These are phyloP conservation scores for Pheosia gnoma DNA, from an alignment of 2,888 invertebrate species.

Conservation along the genomic window DNA sequence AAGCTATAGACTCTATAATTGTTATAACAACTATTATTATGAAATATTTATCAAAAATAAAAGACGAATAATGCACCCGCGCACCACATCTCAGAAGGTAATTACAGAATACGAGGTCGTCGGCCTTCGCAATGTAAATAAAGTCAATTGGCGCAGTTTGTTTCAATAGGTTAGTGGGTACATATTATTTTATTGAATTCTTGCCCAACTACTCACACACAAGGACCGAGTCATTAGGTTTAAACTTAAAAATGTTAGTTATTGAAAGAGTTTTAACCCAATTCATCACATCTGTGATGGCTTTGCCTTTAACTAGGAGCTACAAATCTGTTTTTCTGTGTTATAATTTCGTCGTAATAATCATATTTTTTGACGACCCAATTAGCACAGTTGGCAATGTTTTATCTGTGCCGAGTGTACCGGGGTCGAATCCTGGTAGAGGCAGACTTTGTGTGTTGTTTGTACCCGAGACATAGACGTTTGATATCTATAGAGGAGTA, in stretches of 20 bases:
- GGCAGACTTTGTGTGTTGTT: too few relatives aligned
- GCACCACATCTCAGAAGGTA: conserved; percentile 15
- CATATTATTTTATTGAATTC: conserved; percentile 28
- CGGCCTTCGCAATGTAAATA: conserved; percentile 29
- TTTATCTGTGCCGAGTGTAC: too few relatives aligned
- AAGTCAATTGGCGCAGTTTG: conserved; percentile 29
- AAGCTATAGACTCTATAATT: too few relatives aligned
- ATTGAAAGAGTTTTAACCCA: not conserved
- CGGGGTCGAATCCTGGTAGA: too few relatives aligned
- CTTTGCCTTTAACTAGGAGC: not conserved
- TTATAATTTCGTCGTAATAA: too few relatives aligned
- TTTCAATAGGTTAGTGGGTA: conserved; percentile 7
- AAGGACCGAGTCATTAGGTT: conserved; percentile 4
- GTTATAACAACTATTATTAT: too few relatives aligned
- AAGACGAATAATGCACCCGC: not conserved
- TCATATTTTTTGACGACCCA: too few relatives aligned
- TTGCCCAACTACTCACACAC: conserved; percentile 12
- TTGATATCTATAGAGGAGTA: too few relatives aligned
- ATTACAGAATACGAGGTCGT: conserved; percentile 25
- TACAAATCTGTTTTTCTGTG: too few relatives aligned
- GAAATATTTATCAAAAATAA: too few relatives aligned
- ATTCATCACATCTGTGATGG: not conserved
- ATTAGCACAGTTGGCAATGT: too few relatives aligned
- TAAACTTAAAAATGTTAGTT: not conserved
- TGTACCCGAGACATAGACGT: too few relatives aligned